Conservation (phyloP, 2,888 invertebrate genomes). For the Himalopsyche kuldschensis region DNA sequence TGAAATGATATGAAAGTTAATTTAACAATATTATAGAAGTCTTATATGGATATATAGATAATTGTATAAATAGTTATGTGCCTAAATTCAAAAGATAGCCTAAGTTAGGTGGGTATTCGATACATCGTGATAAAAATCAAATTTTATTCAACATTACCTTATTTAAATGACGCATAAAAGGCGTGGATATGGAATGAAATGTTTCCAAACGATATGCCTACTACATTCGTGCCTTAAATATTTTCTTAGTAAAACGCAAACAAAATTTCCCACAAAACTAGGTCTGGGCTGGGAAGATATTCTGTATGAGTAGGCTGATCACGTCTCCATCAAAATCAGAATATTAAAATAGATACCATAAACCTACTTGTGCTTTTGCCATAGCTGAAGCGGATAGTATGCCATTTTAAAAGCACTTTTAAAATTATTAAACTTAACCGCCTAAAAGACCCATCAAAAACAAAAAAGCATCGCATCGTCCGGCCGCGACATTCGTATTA, state of each 20-base stretch:
- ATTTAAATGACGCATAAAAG: no score
- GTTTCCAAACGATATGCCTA: not conserved
- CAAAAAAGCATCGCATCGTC: not conserved
- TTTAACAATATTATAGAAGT: no score
- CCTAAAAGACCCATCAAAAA: not conserved
- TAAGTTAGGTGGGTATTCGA: no score
- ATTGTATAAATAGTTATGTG: no score
- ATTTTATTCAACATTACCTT: no score
- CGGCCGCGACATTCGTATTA: not conserved
- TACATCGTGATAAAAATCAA: no score
- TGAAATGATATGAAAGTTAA: no score
- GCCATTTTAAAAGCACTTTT: no score
- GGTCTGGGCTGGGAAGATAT: not conserved
- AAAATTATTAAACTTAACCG: not conserved
- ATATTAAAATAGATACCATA: not conserved
- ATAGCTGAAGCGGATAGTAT: not conserved
- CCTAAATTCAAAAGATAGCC: no score
- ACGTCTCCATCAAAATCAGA: conserved; percentile 4
- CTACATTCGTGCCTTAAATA: not conserved
- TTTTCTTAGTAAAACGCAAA: not conserved
- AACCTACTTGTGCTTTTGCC: not conserved
- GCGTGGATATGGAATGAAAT: not conserved
- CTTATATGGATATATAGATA: no score
- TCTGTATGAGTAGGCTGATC: not conserved
- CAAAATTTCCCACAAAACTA: not conserved